Evolutionary conservation across 1,140 invertebrate species (phyloP).

Genomic region (Belonocnema kinseyi): DNA sequence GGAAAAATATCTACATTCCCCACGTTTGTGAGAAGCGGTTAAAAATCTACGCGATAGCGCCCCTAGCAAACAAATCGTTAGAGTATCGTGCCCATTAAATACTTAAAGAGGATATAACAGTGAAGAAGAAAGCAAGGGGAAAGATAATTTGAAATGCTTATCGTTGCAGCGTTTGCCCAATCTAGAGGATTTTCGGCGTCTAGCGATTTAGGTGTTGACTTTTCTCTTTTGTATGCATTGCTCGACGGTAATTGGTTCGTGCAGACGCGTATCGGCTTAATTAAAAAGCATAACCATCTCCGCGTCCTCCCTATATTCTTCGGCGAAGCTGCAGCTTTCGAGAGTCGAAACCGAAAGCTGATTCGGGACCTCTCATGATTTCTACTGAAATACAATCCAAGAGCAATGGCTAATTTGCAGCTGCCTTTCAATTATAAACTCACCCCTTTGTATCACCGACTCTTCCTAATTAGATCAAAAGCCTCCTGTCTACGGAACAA

Average conservation of each 20-base stretch:
- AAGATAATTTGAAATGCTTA: not conserved
- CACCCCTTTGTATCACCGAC: constrained; percentile 30
- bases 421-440: constrained; percentile 54
- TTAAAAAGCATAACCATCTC: constrained; percentile 26
- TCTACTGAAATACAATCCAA: constrained; percentile 24
- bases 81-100: not conserved
- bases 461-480: constrained; percentile 51
- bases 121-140: not conserved
- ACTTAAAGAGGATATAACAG: not conserved
- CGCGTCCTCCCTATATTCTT: not conserved
- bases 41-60: constrained; percentile 12
- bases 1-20: not conserved
- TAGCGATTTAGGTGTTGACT: not conserved
- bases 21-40: not conserved
- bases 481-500: constrained; percentile 34
- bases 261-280: not conserved
- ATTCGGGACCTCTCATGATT: constrained; percentile 7
- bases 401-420: constrained; percentile 50
- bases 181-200: not conserved
- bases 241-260: not conserved
- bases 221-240: constrained; percentile 17
- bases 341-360: not conserved
- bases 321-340: not conserved
- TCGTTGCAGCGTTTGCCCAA: constrained; percentile 5
- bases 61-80: not conserved